phyloP scores from a whole-genome alignment of 1,140 invertebrate species.

The Frieseomelitta varia region DNA sequence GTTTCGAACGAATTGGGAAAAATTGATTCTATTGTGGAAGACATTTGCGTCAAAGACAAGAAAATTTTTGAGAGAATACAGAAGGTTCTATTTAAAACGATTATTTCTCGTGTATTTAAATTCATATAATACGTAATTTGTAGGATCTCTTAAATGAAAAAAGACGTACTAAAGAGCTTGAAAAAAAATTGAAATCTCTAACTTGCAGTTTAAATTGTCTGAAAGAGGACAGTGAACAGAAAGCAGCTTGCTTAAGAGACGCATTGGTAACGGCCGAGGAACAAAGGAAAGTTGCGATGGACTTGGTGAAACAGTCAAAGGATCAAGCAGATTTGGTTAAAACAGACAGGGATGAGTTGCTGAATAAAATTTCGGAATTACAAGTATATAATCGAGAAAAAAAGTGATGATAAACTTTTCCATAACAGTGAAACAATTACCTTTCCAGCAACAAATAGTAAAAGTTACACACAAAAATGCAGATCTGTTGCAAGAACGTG shows the following conservation, averaged over 20 bases:
- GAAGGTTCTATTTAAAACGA: slow-evolving; percentile 21
- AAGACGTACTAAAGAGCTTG: slow-evolving; percentile 53
- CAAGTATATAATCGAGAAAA: slow-evolving; percentile 44
- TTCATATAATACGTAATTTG: slow-evolving; percentile 9
- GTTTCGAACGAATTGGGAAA: not conserved
- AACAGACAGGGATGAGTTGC: slow-evolving; percentile 61
- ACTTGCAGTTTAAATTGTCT: slow-evolving; percentile 53
- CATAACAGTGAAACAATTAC: slow-evolving; percentile 26
- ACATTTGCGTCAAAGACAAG: slow-evolving; percentile 3
- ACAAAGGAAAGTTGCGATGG: slow-evolving; percentile 58
- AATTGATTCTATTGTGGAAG: slow-evolving; percentile 13
- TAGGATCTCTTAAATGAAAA: slow-evolving; percentile 62
- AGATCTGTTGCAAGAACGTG: slow-evolving; percentile 55
- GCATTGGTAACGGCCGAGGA: slow-evolving; percentile 56
- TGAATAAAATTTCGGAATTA: slow-evolving; percentile 55
- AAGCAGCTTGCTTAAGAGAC: slow-evolving; percentile 53
- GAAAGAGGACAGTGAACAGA: slow-evolving; percentile 54
- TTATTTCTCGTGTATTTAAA: not conserved
- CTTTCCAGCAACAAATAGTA: slow-evolving; percentile 58
- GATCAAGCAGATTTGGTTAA: slow-evolving; percentile 52
- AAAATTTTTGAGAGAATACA: slow-evolving; percentile 25
- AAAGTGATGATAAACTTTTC: not conserved
- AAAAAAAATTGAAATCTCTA: slow-evolving; percentile 57
- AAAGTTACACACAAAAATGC: slow-evolving; percentile 46
- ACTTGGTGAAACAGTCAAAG: slow-evolving; percentile 63